These are phyloP conservation scores for Tribolium madens DNA, from an alignment of 1,140 invertebrate genomes.

Conservation along the genomic window DNA sequence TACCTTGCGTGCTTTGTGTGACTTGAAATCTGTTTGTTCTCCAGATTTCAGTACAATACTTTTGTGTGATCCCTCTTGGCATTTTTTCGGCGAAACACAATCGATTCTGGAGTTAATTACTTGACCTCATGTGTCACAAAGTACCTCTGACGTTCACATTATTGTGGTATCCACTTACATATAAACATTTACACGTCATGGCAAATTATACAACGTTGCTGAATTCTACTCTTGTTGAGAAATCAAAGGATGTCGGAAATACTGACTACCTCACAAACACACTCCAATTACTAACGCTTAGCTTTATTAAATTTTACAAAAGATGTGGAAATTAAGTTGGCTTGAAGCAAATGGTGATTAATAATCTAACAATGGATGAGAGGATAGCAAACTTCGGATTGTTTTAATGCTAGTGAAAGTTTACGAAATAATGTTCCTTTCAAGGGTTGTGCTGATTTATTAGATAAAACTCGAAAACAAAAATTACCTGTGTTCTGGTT, in stretches of 20 bases:
- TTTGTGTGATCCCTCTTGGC: neutral
- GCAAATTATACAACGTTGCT: neutral
- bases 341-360: conserved; percentile 7
- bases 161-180: neutral
- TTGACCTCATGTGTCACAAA: neutral
- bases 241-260: conserved; percentile 29
- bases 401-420: conserved; percentile 9
- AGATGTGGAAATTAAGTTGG: conserved; percentile 12
- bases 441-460: neutral
- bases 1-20: neutral
- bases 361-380: conserved; percentile 15
- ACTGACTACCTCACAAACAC: conserved; percentile 19
- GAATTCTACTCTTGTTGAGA: neutral
- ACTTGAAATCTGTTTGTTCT: neutral
- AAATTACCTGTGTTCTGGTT: neutral
- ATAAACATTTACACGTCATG: neutral
- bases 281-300: conserved; percentile 20
- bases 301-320: conserved; percentile 31
- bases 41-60: neutral
- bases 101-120: conserved; percentile 4
- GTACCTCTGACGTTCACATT: neutral
- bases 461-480: conserved; percentile 2
- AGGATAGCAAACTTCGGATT: conserved; percentile 6
- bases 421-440: conserved; percentile 13
- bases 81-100: neutral